These are phyloP conservation scores for Strix uralensis DNA, from an alignment of 2,113 vertebrate genomes.

Conservation along the genomic window DNA sequence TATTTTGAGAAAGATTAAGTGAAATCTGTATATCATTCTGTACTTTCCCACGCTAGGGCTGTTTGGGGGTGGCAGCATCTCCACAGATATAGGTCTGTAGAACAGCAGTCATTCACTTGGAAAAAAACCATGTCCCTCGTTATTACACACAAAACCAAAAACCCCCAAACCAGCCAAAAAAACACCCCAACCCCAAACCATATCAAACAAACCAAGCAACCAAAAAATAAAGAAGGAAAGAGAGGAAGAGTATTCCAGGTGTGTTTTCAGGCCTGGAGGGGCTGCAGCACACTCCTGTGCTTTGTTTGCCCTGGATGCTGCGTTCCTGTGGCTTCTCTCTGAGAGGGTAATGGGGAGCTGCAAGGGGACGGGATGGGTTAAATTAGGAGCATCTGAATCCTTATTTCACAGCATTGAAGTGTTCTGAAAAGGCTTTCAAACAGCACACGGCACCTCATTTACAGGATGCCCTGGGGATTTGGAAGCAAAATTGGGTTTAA, in stretches of 20 bases:
- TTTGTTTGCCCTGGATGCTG: background rate
- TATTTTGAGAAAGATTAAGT: background rate
- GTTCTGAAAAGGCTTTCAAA: background rate
- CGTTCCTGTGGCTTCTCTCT: background rate
- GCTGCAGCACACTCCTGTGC: background rate
- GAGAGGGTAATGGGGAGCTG: accelerated
- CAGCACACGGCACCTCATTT: background rate
- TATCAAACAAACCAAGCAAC: too few species aligned
- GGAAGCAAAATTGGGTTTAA: background rate
- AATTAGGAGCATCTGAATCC: accelerated
- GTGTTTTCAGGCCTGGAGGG: background rate
- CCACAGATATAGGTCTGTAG: background rate
- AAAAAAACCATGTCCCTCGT: background rate
- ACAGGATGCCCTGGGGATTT: accelerated
- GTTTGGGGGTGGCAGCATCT: background rate
- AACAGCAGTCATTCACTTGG: background rate
- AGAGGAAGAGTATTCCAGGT: background rate
- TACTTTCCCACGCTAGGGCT: accelerated
- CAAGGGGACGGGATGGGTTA: accelerated
- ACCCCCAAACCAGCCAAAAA: too few species aligned
- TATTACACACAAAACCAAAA: background rate
- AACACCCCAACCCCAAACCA: too few species aligned
- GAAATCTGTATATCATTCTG: background rate
- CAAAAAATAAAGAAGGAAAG: too few species aligned
- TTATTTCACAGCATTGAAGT: accelerated